A percentile compares a stretch with the other conserved stretches of the same genome.
These are phyloP conservation scores for Neodon shergylaensis DNA, from an alignment of 2,113 vertebrate species.

Conservation along the genomic window DNA sequence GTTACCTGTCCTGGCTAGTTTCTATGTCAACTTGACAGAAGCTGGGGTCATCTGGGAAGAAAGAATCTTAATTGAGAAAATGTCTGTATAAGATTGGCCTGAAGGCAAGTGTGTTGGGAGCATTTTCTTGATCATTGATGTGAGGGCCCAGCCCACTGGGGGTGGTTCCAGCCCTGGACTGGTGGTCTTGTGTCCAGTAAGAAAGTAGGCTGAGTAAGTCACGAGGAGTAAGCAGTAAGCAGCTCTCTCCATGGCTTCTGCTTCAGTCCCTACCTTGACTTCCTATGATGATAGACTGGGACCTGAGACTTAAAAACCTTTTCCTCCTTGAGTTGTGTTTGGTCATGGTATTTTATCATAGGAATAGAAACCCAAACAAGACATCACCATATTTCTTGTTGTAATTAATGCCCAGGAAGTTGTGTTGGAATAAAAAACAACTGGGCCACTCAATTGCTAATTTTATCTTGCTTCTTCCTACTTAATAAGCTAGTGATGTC, in stretches of 20 bases:
- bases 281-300: background rate
- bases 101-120: background rate
- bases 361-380: background rate
- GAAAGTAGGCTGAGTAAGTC: background rate
- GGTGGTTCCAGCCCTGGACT: background rate
- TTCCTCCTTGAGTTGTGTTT: background rate
- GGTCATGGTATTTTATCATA: background rate
- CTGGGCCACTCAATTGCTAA: background rate
- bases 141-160: background rate
- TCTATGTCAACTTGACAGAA: background rate
- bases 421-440: background rate
- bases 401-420: background rate
- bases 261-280: background rate
- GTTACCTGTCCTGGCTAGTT: background rate
- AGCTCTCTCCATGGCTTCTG: background rate
- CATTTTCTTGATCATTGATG: background rate
- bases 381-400: background rate
- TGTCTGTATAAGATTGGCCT: background rate
- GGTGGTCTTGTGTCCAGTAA: background rate
- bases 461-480: background rate
- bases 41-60: background rate
- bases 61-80: background rate
- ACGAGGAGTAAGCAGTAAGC: background rate
- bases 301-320: background rate
- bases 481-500: background rate